Evolutionary conservation across 2,888 invertebrate species (phyloP).

Genomic region (Laothoe populi): DNA sequence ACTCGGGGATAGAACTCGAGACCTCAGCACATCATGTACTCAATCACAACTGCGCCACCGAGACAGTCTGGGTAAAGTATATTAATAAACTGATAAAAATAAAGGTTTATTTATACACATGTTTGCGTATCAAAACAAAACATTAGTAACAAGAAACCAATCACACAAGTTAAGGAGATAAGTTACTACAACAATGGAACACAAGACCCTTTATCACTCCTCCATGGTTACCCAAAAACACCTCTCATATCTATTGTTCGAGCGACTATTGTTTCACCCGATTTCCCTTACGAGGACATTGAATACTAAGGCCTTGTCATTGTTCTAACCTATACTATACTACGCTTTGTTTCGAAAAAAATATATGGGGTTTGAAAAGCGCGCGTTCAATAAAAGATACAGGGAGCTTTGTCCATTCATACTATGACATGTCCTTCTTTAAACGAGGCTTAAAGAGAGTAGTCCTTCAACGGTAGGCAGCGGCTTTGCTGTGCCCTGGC

Average conservation of each 20-base stretch:
- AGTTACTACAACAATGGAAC: constrained; percentile 14
- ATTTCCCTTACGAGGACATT: constrained; percentile 54
- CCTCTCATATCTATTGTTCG: constrained; percentile 61
- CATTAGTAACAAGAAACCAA: constrained; percentile 12
- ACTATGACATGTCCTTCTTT: too few species aligned
- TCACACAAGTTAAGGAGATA: constrained; percentile 1
- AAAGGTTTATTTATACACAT: neutral
- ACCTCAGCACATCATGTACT: too few species aligned
- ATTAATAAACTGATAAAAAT: too few species aligned
- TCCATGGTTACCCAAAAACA: constrained; percentile 41
- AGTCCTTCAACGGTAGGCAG: too few species aligned
- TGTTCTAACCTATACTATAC: constrained; percentile 32
- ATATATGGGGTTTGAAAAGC: neutral
- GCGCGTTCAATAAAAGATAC: neutral
- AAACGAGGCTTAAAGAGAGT: too few species aligned
- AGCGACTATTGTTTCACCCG: constrained; percentile 59
- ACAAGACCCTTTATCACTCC: constrained; percentile 30
- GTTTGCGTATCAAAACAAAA: neutral
- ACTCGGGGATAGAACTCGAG: too few species aligned
- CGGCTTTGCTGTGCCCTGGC: too few species aligned
- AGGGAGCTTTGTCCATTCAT: neutral
- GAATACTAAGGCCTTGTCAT: constrained; percentile 49
- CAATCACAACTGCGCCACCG: too few species aligned
- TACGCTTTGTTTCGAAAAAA: constrained; percentile 17
- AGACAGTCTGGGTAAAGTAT: too few species aligned